Evolutionary conservation across 2,113 vertebrate genomes (phyloP).

Genomic region (Ameiurus melas): DNA sequence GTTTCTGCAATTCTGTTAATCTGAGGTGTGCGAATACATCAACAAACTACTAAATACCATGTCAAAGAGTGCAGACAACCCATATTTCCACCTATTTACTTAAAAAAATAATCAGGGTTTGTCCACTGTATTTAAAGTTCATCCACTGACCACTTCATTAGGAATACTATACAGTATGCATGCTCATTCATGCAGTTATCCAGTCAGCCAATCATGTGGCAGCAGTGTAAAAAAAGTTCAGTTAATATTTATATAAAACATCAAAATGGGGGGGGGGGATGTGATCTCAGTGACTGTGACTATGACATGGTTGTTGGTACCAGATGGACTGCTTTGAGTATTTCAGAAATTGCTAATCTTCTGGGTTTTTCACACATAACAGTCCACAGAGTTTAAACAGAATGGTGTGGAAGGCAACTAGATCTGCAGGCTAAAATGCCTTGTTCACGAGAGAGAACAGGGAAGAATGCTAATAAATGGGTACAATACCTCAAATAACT

Average conservation of each 20-base stretch:
- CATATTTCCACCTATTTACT: background rate
- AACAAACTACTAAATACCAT: background rate
- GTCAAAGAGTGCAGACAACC: background rate
- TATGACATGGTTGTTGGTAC: background rate
- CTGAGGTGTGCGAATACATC: background rate
- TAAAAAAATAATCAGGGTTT: background rate
- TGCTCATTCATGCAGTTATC: background rate
- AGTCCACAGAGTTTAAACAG: background rate
- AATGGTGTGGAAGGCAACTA: background rate
- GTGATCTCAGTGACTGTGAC: background rate
- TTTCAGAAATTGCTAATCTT: background rate
- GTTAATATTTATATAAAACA: background rate
- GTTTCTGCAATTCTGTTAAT: constrained; percentile 6
- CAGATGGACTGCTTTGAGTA: background rate
- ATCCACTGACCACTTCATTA: background rate
- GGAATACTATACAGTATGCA: background rate
- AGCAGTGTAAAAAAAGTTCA: background rate
- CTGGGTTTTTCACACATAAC: background rate
- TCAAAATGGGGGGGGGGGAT: background rate
- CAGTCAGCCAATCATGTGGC: background rate
- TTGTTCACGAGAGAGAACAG: background rate
- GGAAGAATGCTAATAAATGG: background rate
- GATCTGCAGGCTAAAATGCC: background rate
- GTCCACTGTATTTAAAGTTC: background rate
- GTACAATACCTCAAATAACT: background rate